Evolutionary conservation across 2,797 vertebrate genomes (phyloP), one percentile per base, ranked within the genome.

Genomic region (Sebastes wilsoni): DNA sequence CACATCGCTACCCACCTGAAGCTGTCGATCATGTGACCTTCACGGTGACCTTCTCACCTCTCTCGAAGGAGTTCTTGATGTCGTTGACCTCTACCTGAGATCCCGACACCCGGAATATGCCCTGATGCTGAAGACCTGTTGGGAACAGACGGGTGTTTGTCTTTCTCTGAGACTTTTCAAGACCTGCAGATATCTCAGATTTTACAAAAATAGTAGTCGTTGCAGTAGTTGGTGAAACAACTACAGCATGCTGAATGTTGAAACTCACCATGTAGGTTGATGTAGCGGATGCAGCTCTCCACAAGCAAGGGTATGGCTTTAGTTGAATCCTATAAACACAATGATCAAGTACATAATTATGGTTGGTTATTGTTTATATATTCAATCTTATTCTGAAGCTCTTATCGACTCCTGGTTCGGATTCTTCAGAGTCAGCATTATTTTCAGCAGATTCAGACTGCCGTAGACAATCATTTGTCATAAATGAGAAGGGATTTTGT

Each of bases 51-150:
- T 16, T 20, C 94, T 97, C 94, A 99, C 98, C 98, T 98, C 98
- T 96, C 90, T 99, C 98, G 88, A 99, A 99, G 72, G 97, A 98
- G 94, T 99, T 99, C 95, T 99, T 99, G 94, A 99, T 99, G 92
- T 99, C 98, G 79, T 99, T 99, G 93, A 99, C 97, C 94, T 99
- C 98, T 84, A 99, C 97, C 94, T 99, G 98, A 65, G 98, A 99
- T 59, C 98, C 98, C 14, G 98, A 99, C 65, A 99, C 98, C 92
- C 98, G 95, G 93, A 99, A 99, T 89, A 99, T 99, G 56, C 98
- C 98, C 84, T 99, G 98, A 92, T 99, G 98, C 93, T 99, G 98
- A 85, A 99, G 97, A 92, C 98, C 98, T 99, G 89, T 16, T 79
- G 30, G 55, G 32, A 60, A 14, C 46, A 56, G 54, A 32, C 4